Conservation (phyloP, 2,113 vertebrate genomes). For the Puffinus mauretanicus region DNA sequence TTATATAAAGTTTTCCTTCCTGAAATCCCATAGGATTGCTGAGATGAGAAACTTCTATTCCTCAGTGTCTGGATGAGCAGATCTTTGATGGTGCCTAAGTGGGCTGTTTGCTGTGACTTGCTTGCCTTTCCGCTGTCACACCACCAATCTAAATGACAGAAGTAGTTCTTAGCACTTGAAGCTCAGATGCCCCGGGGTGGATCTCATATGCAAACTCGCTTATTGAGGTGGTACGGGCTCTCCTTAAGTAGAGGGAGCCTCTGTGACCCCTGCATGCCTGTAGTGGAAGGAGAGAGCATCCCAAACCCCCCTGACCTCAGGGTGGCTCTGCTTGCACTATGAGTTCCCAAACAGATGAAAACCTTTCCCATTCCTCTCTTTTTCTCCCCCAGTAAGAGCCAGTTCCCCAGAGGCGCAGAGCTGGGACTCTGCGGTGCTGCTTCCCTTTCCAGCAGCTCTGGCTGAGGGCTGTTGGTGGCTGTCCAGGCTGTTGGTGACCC, state of each 20-base stretch:
- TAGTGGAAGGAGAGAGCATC: neutral
- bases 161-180: neutral
- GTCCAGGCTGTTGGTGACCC: conserved; percentile 8
- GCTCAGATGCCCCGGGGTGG: neutral
- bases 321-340: neutral
- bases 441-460: neutral
- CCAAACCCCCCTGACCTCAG: neutral
- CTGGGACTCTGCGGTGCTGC: neutral
- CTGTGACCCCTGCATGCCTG: neutral
- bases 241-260: neutral
- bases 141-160: neutral
- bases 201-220: neutral
- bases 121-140: neutral
- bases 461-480: neutral
- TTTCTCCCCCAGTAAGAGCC: neutral
- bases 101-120: neutral
- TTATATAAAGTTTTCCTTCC: neutral
- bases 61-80: neutral
- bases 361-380: neutral
- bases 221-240: neutral
- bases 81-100: neutral
- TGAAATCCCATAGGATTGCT: neutral
- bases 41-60: neutral
- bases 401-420: accelerated
- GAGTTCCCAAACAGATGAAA: neutral